Base-by-base conservation (phyloP, 2,113 vertebrate genomes). In the Tylochromis polylepis region DNA sequence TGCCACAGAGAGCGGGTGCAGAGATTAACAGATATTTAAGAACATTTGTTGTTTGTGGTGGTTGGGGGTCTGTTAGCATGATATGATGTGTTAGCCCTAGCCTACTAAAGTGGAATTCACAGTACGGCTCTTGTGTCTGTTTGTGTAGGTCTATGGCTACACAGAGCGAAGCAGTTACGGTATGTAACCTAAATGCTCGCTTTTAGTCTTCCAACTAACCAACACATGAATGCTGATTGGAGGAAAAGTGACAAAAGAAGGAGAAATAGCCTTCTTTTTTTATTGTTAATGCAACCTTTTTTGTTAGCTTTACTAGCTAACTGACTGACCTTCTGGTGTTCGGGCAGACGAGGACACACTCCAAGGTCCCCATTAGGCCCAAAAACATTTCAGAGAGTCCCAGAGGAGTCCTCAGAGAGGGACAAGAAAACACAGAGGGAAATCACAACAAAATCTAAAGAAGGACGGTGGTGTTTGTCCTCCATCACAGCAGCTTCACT, bases 351-450 rank as follows among this genome's bases (percentile, higher is more conserved):
- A n/a, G 9, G 53, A 55, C 38, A 11, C 38, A 41, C 38, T 38
- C 38, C 10, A 4, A 4, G 59, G 3, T 62, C 59, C 0, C 36
- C 65, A 70, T 70, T 1, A 24, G 65, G 20, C 8, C 0, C 38
- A 11, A 72, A 22, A 72, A 65, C 60, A 36, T 20, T 31, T 62
- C 6, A 65, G n/a, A n/a, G n/a, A n/a, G n/a, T n/a, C n/a, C n/a
- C n/a, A n/a, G n/a, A n/a, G n/a, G n/a, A 51, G 49, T 16, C 49
- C 49, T 51, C 16, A 51, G 60, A 65, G 60, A n/a, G 60, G 60
- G 31, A 65, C 31, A 65, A 29, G 9, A 62, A 18, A 34, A 27
- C 65, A 46, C 20, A 5, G 14, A 46, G 14, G 38, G 65, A 43
- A n/a, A n/a, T n/a, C n/a, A 16, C 38, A 70, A n/a, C 65, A 70